Evolutionary conservation across 2,888 invertebrate species (phyloP).

Genomic region (Gibbula magus): DNA sequence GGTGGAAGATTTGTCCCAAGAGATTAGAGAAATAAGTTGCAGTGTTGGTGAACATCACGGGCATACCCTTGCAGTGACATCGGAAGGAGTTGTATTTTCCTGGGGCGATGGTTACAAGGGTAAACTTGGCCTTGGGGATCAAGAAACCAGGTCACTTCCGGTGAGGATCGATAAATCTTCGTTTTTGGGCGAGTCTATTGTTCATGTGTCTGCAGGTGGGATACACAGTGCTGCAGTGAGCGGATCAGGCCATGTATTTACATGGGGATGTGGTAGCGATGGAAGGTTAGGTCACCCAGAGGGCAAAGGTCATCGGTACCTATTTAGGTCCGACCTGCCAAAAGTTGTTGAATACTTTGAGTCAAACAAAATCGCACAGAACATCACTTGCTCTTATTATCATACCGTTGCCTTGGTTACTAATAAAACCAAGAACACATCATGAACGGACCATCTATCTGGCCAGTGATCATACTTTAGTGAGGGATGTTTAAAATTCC

Average conservation of each 20-base stretch:
- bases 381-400: constrained; percentile 55
- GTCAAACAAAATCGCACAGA: constrained; percentile 23
- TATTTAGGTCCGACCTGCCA: constrained; percentile 56
- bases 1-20: constrained; percentile 26
- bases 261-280: constrained; percentile 65
- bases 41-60: constrained; percentile 64
- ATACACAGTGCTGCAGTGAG: constrained; percentile 60
- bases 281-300: constrained; percentile 62
- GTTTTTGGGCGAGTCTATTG: constrained; percentile 48
- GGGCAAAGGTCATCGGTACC: constrained; percentile 59
- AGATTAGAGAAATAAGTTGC: constrained; percentile 54
- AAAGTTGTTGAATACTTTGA: constrained; percentile 48
- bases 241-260: constrained; percentile 50
- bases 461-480: too few relatives aligned
- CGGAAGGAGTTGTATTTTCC: constrained; percentile 45
- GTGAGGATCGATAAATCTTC: constrained; percentile 37
- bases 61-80: constrained; percentile 53
- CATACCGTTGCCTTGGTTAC: constrained; percentile 50
- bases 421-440: not conserved
- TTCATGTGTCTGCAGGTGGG: constrained; percentile 54
- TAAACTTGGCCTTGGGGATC: constrained; percentile 57
- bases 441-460: too few relatives aligned
- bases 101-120: constrained; percentile 65
- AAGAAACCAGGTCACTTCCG: constrained; percentile 40
- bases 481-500: too few relatives aligned